Base-by-base conservation (phyloP, 1,140 invertebrate genomes). In the Nephotettix cincticeps region DNA sequence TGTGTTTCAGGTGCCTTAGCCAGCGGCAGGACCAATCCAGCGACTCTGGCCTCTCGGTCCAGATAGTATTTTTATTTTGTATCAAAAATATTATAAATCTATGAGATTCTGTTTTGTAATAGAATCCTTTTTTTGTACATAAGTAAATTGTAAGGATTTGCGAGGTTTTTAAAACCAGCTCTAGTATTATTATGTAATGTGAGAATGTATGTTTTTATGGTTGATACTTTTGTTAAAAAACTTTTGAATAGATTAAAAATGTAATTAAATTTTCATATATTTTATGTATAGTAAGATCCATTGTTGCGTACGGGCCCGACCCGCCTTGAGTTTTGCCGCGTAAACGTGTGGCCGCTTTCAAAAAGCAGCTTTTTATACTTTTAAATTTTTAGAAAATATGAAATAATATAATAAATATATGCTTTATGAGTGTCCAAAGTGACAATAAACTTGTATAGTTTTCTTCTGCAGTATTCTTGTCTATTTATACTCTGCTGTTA, bases 201-300 rank as follows among this genome's bases (percentile, higher is more conserved):
- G 56, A 67, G 32, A 67, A 45, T 63, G 68, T 58, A 56, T 30
- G 40, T 69, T 56, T 69, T 54, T 69, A 32, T 30, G 19, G 32
- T 54, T 58, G 61, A 32, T 32, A n/a, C 56, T 61, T 69, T 69
- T 70, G 56, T 70, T 28, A 70, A 4, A 70, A 70, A 51, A 43
- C 43, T 28, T 63, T 63, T 40, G 51, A 36, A 63, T 70, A 70
- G 51, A 40, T 58, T 21, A 32, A 54, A 56, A 54, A 25, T 54
- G 45, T 56, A 69, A 30, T 69, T 19, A 70, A 63, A 70, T 70
- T 70, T 70, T 70, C 29, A 70, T 70, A 70, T 70, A 70, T 70
- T 70, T 63, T 70, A 70, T 70, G 54, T 54, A 58, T 56, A 54
- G 40, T 70, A 40, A 70, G 29, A 63, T 4, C 54, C 54, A 30